Base-by-base conservation (phyloP, 1,140 invertebrate species). In the Phymorhynchus buccinoides region DNA sequence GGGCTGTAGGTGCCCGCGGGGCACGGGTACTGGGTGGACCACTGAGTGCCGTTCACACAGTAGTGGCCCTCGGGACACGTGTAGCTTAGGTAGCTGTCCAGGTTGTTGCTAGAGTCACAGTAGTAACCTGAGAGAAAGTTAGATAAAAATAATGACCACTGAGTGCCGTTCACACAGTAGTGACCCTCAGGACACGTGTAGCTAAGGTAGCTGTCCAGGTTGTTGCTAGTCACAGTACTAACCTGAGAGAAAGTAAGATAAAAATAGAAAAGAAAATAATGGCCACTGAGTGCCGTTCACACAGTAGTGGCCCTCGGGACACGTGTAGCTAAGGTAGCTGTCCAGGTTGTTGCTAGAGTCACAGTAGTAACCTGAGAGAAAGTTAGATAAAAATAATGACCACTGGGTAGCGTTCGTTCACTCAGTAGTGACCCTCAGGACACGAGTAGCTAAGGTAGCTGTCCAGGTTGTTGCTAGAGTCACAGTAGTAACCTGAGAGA, bases 121-220 rank as follows among this genome's bases (percentile, higher is more conserved):
- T 90, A 93, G 81, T 90, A 92, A 35, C 92, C 90, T 91, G 84
- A 44, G 87, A 84, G 56, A 68, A 41, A n/a, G n/a, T n/a, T n/a
- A n/a, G n/a, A n/a, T n/a, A n/a, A n/a, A n/a, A n/a, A n/a, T n/a
- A n/a, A n/a, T n/a, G 79, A n/a, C 79, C 84, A 90, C 84, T 91
- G 83, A 16, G 92, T 93, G 39, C 89, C 91, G 82, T 92, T 92
- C 2, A 88, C 89, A 86, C 92, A 93, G 85, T 92, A 93, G 84
- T 92, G 87, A 14, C 92, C 92, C 30, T 84, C 80, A 16, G 91
- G 92, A 84, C 92, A 93, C 3, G 81, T 37, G 82, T 92, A 91
- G 0, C 84, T 66, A 32, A 89, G 87, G 82, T 92, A 92, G 79
- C 86, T 86, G 16, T 82, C 86, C 71, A 92, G 87, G 7, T 89